These are phyloP conservation scores for Toxostoma redivivum DNA, from an alignment of 2,113 vertebrate species.

Conservation along the genomic window DNA sequence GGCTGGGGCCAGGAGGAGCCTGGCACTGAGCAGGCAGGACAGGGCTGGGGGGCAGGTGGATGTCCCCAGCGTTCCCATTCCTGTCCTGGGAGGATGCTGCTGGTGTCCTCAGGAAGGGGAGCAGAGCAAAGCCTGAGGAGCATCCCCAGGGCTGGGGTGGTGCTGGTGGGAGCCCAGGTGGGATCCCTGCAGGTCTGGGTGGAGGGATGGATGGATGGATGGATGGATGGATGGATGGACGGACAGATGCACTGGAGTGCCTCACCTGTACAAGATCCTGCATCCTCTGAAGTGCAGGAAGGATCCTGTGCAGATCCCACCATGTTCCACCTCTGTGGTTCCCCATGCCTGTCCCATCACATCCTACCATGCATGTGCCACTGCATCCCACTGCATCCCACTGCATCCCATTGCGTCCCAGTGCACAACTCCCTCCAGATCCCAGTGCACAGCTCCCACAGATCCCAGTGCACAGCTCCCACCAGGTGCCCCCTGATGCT, in stretches of 20 bases:
- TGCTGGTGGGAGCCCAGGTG: not conserved
- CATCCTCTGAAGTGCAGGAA: not conserved
- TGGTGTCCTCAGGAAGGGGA: not conserved
- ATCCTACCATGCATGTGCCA: accelerated
- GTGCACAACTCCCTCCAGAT: not conserved
- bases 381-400: not conserved
- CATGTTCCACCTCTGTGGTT: not conserved
- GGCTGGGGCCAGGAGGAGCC: not conserved
- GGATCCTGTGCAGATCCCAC: not conserved
- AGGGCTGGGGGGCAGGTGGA: not conserved
- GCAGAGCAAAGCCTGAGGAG: not conserved
- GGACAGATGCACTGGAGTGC: not conserved
- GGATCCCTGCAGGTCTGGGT: no score
- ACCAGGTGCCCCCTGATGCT: not conserved
- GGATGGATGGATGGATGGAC: accelerated
- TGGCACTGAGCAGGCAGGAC: not conserved
- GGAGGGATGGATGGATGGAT: accelerated
- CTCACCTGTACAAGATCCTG: not conserved
- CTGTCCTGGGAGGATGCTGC: not conserved
- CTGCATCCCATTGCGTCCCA: not conserved
- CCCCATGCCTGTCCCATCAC: accelerated
- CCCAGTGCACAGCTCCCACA: not conserved
- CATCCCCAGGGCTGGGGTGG: not conserved
- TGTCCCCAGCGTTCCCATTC: not conserved
- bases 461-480: accelerated